These are phyloP conservation scores for Sceloporus tristichus DNA, from an alignment of 2,113 vertebrate genomes.

Conservation along the genomic window DNA sequence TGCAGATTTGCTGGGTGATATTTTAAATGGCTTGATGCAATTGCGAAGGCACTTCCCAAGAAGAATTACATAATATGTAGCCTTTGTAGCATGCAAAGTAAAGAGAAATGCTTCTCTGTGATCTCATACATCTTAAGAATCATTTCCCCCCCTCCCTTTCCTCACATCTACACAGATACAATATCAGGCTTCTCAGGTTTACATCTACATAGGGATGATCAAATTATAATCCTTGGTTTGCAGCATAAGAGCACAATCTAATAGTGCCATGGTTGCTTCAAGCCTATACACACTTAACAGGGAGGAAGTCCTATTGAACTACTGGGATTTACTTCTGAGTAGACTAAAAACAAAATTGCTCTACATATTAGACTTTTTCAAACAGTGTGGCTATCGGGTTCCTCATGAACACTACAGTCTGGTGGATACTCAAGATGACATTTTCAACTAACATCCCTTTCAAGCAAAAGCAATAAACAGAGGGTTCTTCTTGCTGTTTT, in stretches of 20 bases:
- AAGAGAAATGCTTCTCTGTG: accelerated
- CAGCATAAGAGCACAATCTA: not conserved
- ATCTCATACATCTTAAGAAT: not conserved
- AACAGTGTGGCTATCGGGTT: not conserved
- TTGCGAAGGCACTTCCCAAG: conserved; percentile 1
- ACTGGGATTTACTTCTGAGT: not conserved
- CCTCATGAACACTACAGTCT: not conserved
- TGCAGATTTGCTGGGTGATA: not conserved
- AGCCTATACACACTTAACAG: not conserved
- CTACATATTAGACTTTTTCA: not conserved
- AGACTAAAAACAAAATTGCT: not conserved
- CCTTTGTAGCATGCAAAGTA: not conserved
- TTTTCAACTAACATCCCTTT: not conserved
- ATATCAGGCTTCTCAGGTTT: not conserved
- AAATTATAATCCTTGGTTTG: not conserved
- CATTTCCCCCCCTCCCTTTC: not conserved
- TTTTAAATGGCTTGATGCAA: not conserved
- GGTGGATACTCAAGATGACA: not conserved
- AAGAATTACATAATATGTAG: accelerated
- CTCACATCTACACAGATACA: not conserved
- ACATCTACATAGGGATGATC: not conserved
- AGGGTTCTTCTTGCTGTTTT: too few species aligned
- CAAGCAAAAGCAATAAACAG: too few species aligned
- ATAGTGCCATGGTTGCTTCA: conserved; percentile 24
- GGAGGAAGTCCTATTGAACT: not conserved